Conservation (phyloP, 2,797 vertebrate species). For the Darevskia mixta region DNA sequence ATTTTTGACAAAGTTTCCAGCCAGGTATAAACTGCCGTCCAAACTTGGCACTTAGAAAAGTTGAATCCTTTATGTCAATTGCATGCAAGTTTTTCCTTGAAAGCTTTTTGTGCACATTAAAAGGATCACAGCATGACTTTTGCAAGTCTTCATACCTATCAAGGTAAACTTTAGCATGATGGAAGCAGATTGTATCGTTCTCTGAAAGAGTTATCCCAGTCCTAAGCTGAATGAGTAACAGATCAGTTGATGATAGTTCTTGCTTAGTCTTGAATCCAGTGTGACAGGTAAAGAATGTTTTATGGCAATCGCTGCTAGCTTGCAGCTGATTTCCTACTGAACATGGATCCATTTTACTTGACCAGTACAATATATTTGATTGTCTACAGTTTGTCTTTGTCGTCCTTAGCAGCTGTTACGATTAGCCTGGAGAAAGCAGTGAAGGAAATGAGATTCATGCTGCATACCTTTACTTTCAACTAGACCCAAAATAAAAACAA, state of each 20-base stretch:
- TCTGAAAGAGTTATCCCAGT: slow-evolving; percentile 81
- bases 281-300: slow-evolving; percentile 78
- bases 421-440: slow-evolving; percentile 71
- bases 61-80: slow-evolving; percentile 80
- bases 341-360: slow-evolving; percentile 79
- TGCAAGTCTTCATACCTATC: slow-evolving; percentile 83
- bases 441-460: slow-evolving; percentile 65
- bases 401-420: slow-evolving; percentile 56
- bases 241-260: slow-evolving; percentile 78
- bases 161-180: slow-evolving; percentile 82
- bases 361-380: slow-evolving; percentile 44
- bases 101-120: slow-evolving; percentile 82
- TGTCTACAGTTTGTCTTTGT: slow-evolving; percentile 52
- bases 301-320: slow-evolving; percentile 80
- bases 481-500: slow-evolving; percentile 26
- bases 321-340: slow-evolving; percentile 82
- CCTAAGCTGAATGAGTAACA: slow-evolving; percentile 81
- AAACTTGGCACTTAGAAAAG: slow-evolving; percentile 82
- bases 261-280: slow-evolving; percentile 80
- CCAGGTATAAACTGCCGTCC: slow-evolving; percentile 83
- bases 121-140: slow-evolving; percentile 83
- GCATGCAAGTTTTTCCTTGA: slow-evolving; percentile 81
- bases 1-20: slow-evolving; percentile 84
- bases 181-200: slow-evolving; percentile 80
- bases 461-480: slow-evolving; percentile 48